These are phyloP conservation scores for Scaptomyza polygonia DNA, from an alignment of 2,888 invertebrate genomes.

Conservation along the genomic window DNA sequence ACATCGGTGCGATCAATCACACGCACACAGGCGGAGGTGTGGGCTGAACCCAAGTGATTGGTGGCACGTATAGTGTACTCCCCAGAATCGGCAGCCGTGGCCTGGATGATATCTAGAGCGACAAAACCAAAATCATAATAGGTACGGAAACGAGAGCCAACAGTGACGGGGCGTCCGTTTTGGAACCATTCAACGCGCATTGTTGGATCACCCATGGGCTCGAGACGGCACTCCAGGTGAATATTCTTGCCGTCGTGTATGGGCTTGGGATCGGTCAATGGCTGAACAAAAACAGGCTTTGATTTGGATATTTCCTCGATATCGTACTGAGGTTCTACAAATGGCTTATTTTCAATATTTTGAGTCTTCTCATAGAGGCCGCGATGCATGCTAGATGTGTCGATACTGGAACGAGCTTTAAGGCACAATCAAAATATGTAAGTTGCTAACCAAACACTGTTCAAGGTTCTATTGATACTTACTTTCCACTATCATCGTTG, in stretches of 20 bases:
- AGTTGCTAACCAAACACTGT: background rate
- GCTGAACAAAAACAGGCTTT: conserved; percentile 96
- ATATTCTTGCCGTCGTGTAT: conserved; percentile 95
- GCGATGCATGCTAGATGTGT: conserved; percentile 95
- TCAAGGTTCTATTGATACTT: conserved; percentile 84
- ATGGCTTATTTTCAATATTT: conserved; percentile 93
- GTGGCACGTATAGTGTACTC: conserved; percentile 97
- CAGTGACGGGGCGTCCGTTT: conserved; percentile 94
- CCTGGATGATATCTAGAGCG: conserved; percentile 96
- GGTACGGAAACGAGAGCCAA: conserved; percentile 96
- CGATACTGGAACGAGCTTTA: conserved; percentile 93
- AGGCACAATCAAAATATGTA: conserved; percentile 46
- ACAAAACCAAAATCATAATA: conserved; percentile 99
- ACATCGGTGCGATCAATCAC: conserved; percentile 93
- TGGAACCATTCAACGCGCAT: conserved; percentile 98
- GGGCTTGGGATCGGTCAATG: conserved; percentile 93
- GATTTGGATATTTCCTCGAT: conserved; percentile 97
- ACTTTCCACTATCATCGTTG: conserved; percentile 95
- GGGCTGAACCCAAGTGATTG: conserved; percentile 96
- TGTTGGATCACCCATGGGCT: conserved; percentile 98
- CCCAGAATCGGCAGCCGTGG: conserved; percentile 96
- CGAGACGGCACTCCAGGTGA: conserved; percentile 95
- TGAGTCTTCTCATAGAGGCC: conserved; percentile 94
- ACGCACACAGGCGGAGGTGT: conserved; percentile 95
- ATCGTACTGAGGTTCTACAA: conserved; percentile 94